These are phyloP conservation scores for Chascanopsetta lugubris DNA, from an alignment of 2,113 vertebrate species.

Conservation along the genomic window DNA sequence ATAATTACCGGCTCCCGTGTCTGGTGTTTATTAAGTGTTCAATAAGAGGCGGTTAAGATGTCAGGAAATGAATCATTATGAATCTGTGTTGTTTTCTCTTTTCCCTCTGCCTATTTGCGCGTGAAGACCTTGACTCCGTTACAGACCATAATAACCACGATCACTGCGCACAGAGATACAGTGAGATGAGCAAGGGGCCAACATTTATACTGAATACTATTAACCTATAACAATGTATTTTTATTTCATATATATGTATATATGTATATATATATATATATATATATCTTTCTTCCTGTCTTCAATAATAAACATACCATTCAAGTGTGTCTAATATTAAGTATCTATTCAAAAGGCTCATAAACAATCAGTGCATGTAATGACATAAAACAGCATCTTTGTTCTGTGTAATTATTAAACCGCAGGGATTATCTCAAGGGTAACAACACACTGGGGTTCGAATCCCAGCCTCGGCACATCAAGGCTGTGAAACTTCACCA, in stretches of 20 bases:
- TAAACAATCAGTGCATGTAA: constrained; percentile 19
- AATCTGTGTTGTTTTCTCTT: constrained; percentile 4
- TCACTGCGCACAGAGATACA: constrained; percentile 16
- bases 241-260: constrained; percentile 6
- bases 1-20: constrained; percentile 69
- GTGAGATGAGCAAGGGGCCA: constrained; percentile 23
- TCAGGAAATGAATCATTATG: constrained; percentile 70
- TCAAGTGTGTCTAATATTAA: background rate
- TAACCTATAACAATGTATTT: constrained; percentile 24
- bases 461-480: constrained; percentile 5
- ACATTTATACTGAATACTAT: constrained; percentile 17
- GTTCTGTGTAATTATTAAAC: constrained; percentile 32
- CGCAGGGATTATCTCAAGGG: constrained; percentile 5
- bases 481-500: constrained; percentile 28
- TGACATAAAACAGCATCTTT: constrained; percentile 34
- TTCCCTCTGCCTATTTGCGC: no score
- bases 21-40: constrained; percentile 78
- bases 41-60: constrained; percentile 74
- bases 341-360: background rate
- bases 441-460: constrained; percentile 5
- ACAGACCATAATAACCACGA: constrained; percentile 1
- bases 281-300: background rate
- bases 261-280: constrained; percentile 9
- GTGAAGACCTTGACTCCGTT: constrained; percentile 16
- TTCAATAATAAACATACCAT: background rate